These are phyloP conservation scores for Sarcophilus harrisii DNA, from an alignment of 2,797 vertebrate species.

Conservation along the genomic window DNA sequence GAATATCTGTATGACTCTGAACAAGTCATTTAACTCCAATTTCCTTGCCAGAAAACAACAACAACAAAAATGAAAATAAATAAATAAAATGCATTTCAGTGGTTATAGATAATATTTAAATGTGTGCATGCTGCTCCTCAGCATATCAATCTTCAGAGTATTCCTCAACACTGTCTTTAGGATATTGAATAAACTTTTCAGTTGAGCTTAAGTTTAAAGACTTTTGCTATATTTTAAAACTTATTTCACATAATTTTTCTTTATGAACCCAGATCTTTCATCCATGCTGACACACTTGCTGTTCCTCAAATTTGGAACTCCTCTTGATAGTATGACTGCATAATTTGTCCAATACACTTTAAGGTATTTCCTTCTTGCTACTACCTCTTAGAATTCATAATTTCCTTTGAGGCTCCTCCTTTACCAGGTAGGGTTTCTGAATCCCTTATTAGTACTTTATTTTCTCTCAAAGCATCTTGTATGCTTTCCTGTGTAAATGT, in stretches of 20 bases:
- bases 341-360: background rate
- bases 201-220: background rate
- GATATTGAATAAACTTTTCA: background rate
- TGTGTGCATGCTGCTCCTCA: background rate
- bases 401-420: background rate
- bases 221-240: background rate
- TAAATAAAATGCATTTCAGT: background rate
- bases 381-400: background rate
- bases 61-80: too few relatives aligned
- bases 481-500: background rate
- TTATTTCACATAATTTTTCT: background rate
- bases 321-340: background rate
- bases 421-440: background rate
- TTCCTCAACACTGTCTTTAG: background rate
- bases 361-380: background rate
- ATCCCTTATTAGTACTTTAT: background rate
- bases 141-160: background rate
- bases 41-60: too few relatives aligned
- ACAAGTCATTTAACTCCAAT: too few relatives aligned
- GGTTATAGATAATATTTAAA: background rate
- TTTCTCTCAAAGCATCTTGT: background rate
- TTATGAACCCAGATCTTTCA: background rate
- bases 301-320: background rate
- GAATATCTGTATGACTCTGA: too few relatives aligned
- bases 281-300: background rate